Evolutionary conservation across 1,140 invertebrate species (phyloP), one percentile per base, ranked within the genome.

Genomic region (Brachionus sp.): DNA sequence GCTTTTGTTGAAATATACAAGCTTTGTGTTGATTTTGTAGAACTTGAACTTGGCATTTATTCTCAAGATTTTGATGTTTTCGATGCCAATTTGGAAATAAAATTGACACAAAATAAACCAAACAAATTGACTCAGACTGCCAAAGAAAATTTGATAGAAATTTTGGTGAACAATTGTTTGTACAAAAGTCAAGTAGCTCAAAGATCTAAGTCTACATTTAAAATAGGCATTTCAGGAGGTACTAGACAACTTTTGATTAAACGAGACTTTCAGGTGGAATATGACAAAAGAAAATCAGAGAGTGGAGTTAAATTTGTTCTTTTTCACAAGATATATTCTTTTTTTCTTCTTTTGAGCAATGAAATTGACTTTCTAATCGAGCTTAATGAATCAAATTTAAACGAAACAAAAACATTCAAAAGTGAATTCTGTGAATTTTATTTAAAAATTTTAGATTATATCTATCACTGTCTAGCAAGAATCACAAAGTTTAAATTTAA

Each of bases 11-110:
- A 66, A 10, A 66, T 80, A 12, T 62, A 62, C 29, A 25, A 10
- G 29, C 23, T 80, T 42, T 37, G 10, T 35, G 25, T 80, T n/a
- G 77, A 57, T 62, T 80, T 39, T 62, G 12, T 42, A 29, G 62
- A 62, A 12, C 62, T 80, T 25, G 77, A 80, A 80, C 77, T 80
- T 12, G 77, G 77, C 12, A 37, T 80, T n/a, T 64, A 80, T 66
- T 19, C 2, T 9, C 35, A 23, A 19, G n/a, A 23, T 25, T 35
- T 37, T 42, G 77, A 80, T 44, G 42, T 12, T 0, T 16, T 35
- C 5, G 16, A 57, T 10, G 4, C 25, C 5, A 53, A 80, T 35
- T 12, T 66, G 10, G 23, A 62, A 44, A 23, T 75, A 25, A 80
- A 80, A 62, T 29, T 80, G 25, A 62, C 57, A 25, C 46, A 62